These are phyloP conservation scores for Patiria pectinifera DNA, from an alignment of 53 echinoderm and acorn worm species.

Conservation along the genomic window DNA sequence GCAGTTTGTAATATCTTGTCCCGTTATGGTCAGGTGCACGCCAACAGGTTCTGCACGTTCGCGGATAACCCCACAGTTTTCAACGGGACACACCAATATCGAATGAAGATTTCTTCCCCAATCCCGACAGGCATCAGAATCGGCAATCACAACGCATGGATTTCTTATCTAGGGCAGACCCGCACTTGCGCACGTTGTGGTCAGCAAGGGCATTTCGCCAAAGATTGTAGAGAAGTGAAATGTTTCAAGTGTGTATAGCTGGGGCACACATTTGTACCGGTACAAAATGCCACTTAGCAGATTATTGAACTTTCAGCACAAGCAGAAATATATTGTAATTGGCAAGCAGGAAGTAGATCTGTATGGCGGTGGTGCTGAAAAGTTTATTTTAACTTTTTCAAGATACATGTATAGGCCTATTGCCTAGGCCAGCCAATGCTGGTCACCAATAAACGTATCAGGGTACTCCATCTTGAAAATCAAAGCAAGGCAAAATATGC, in stretches of 20 bases:
- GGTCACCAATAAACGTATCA: no score
- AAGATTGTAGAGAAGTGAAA: constrained; percentile 18
- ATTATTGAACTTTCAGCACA: no score
- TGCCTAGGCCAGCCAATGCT: no score
- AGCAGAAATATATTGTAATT: no score
- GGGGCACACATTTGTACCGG: constrained; percentile 24
- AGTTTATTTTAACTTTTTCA: no score
- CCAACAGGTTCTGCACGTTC: constrained; percentile 14
- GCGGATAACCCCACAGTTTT: constrained; percentile 34
- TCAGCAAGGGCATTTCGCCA: constrained; percentile 22
- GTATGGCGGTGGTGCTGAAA: no score
- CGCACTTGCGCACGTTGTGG: constrained; percentile 56
- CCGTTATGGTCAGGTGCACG: constrained; percentile 39
- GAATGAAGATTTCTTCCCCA: neutral
- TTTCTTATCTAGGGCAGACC: constrained; percentile 48
- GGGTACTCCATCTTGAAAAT: no score
- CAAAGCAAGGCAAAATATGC: no score
- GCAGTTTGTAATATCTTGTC: constrained; percentile 18
- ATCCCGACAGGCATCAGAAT: constrained; percentile 42
- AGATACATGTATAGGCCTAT: no score
- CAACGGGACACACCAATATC: constrained; percentile 56
- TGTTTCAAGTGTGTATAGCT: constrained; percentile 51
- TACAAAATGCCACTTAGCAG: no score
- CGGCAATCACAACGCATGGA: constrained; percentile 40
- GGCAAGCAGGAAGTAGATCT: no score